These are phyloP conservation scores for Phoxinus phoxinus DNA, from an alignment of 2,113 vertebrate genomes.

Conservation along the genomic window DNA sequence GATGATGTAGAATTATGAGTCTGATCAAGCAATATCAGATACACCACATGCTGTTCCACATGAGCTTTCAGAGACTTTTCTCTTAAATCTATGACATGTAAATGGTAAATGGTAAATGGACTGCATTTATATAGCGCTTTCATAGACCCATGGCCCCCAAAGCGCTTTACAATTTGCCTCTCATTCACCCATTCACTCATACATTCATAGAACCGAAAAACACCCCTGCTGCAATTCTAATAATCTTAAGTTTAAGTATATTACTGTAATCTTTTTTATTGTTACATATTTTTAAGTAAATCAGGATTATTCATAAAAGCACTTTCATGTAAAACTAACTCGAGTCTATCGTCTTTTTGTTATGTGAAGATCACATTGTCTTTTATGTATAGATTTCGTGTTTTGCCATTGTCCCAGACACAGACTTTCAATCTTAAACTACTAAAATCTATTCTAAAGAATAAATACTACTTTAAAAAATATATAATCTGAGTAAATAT, in stretches of 20 bases:
- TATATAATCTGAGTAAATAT: neutral
- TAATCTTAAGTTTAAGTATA: neutral
- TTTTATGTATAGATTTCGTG: neutral
- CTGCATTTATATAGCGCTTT: too few species aligned
- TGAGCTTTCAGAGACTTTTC: neutral
- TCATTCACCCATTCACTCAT: too few species aligned
- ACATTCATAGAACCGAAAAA: neutral
- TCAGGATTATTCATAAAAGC: too few species aligned
- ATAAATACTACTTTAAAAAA: neutral
- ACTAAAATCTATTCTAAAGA: too few species aligned
- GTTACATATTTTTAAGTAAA: too few species aligned
- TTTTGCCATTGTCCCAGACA: neutral
- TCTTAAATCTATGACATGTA: neutral
- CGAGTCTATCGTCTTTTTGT: too few species aligned
- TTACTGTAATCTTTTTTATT: too few species aligned
- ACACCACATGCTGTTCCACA: neutral
- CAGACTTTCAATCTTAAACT: neutral
- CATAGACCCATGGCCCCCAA: too few species aligned
- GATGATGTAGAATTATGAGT: neutral
- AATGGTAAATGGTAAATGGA: too few species aligned
- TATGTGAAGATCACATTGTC: too few species aligned
- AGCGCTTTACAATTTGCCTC: too few species aligned
- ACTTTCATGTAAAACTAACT: too few species aligned
- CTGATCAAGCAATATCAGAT: neutral
- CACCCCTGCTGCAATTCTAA: neutral